Percentiles rank a stretch among this genome's conserved stretches.
Conservation (phyloP, 2,797 vertebrate species). For the Melanotaenia trifasciata region DNA sequence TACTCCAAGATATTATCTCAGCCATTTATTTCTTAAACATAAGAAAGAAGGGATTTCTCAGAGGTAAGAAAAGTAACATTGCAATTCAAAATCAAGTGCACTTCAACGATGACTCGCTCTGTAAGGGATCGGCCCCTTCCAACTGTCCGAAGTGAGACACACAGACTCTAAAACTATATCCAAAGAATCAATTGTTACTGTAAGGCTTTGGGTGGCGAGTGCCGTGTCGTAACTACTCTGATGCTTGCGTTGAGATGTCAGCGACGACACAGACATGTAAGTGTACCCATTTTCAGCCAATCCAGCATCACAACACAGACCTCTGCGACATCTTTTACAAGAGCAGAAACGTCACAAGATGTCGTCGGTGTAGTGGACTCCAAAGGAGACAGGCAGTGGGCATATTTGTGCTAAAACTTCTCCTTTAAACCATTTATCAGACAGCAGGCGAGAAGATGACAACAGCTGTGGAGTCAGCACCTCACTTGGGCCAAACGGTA, state of each 20-base stretch:
- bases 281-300: conserved; percentile 25
- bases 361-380: conserved; percentile 32
- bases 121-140: conserved; percentile 64
- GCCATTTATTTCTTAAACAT: conserved; percentile 86
- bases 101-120: conserved; percentile 78
- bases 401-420: conserved; percentile 75
- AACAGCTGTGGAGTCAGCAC: conserved; percentile 32
- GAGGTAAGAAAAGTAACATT: conserved; percentile 82
- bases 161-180: conserved; percentile 74
- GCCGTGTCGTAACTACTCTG: conserved; percentile 60
- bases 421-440: conserved; percentile 39
- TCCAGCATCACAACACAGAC: conserved; percentile 34
- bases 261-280: conserved; percentile 11
- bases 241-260: conserved; percentile 43
- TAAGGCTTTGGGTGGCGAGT: conserved; percentile 85
- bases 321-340: conserved; percentile 32
- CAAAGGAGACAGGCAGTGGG: conserved; percentile 68
- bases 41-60: conserved; percentile 79
- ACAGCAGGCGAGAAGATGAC: conserved; percentile 30
- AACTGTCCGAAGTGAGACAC: conserved; percentile 74
- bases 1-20: conserved; percentile 63
- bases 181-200: conserved; percentile 68
- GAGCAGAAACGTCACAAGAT: conserved; percentile 44
- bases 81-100: conserved; percentile 86
- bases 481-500: conserved; percentile 48